These are phyloP conservation scores for Drosophila cardini DNA, from an alignment of 1,140 invertebrate species.

Conservation along the genomic window DNA sequence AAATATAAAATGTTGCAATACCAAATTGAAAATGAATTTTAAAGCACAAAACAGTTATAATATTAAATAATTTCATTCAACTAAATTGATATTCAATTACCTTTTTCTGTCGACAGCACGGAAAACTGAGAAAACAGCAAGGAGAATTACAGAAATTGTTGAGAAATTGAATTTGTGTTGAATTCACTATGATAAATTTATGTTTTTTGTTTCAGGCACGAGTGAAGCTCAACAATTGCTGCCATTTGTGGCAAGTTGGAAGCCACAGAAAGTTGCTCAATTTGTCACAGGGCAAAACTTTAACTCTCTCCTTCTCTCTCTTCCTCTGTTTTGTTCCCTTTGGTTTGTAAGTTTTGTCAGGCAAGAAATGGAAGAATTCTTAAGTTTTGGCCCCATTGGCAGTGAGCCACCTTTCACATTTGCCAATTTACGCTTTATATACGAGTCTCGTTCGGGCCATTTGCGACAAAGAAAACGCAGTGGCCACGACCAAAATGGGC, in stretches of 20 bases:
- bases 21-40: neutral
- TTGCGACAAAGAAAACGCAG: constrained; percentile 38
- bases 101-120: neutral
- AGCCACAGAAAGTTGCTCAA: constrained; percentile 30
- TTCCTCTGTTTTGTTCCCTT: too few relatives aligned
- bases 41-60: constrained; percentile 20
- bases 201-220: constrained; percentile 42
- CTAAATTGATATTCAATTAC: constrained; percentile 43
- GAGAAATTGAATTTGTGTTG: constrained; percentile 30
- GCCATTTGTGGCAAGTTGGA: constrained; percentile 31
- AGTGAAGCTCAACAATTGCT: constrained; percentile 39
- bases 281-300: constrained; percentile 42
- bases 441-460: constrained; percentile 51
- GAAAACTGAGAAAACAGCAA: neutral
- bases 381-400: constrained; percentile 13
- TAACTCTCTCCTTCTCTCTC: neutral
- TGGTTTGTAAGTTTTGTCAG: neutral
- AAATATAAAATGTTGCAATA: constrained; percentile 22
- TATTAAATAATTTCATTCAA: constrained; percentile 35
- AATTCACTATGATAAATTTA: constrained; percentile 16
- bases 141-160: constrained; percentile 8
- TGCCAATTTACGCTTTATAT: constrained; percentile 55
- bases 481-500: neutral
- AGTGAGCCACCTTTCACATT: constrained; percentile 38
- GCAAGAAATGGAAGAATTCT: constrained; percentile 2